Evolutionary conservation across 2,797 vertebrate species (phyloP), one percentile per base, ranked within the genome.

Genomic region (Lacerta viridis): DNA sequence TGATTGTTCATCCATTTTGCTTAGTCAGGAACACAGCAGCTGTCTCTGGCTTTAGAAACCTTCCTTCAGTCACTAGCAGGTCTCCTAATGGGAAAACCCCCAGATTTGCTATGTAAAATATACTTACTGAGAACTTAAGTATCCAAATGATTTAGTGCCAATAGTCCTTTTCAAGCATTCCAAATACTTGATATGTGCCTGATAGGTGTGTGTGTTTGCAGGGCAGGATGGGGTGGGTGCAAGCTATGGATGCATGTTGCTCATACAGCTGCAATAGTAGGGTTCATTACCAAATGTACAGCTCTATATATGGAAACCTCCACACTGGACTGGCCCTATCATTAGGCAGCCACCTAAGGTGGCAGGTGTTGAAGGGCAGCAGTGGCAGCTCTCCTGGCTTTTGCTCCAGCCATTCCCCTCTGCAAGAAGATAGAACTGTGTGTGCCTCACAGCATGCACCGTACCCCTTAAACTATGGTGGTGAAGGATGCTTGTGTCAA

Each of bases 1-100:
- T 87, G 81, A 85, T 93, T 83, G 27, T 78, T 86, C 71, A 6
- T 89, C 66, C 36, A n/a, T 41, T 78, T 83, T 71, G 64, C 80
- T 84, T n/a, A 66, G 39, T 50, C 86, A 76, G 80, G 36, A 66
- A 25, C n/a, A 50, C 36, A 27, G 23, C 69, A 74, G 36, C 8
- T 33, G 64, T 75, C 86, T 64, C 41, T 71, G 33, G 50, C 50
- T 87, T 72, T 74, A 39, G 7, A 87, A 72, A 80, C 25, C 11
- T 72, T 59, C 2, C 50, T 87, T 69, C 64, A 68, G 5, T 68
- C 29, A 29, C 5, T 61, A 6, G 10, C 69, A 59, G 8, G 29
- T 36, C 3, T 39, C 10, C 61, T 27, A 74, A 18, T 3, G 10
- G 29, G 18, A 3, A 18, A 18, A 5, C 20, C 2, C 17, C 36